Evolutionary conservation across 2,888 invertebrate genomes (phyloP).

Genomic region (Ashinkailepas kermadecensis): DNA sequence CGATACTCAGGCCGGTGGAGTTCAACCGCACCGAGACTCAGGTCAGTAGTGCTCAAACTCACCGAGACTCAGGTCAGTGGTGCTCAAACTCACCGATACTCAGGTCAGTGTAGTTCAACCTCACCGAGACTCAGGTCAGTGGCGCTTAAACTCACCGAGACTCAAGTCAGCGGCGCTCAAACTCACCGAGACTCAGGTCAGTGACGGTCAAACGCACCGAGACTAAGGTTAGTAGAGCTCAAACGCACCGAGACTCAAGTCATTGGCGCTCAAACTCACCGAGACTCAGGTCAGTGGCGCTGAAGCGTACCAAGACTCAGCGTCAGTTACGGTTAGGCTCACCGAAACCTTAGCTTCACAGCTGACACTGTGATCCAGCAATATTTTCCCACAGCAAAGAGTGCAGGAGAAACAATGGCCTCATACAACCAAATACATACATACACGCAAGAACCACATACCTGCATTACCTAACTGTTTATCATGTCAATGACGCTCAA

Average conservation of each 20-base stretch:
- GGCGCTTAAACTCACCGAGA: conserved; percentile 77
- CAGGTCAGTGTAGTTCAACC: no score
- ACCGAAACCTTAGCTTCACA: no score
- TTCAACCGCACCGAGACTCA: no score
- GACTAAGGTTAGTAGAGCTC: conserved; percentile 66
- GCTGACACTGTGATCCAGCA: no score
- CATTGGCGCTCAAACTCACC: conserved; percentile 66
- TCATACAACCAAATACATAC: no score
- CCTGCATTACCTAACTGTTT: no score
- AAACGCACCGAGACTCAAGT: conserved; percentile 87
- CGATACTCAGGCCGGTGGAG: no score
- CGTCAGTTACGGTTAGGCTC: conserved; percentile 42
- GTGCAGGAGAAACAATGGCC: no score
- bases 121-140: conserved; percentile 71
- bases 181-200: conserved; percentile 42
- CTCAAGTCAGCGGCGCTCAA: conserved; percentile 69
- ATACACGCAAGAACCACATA: no score
- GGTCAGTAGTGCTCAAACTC: conserved; percentile 64
- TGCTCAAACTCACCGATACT: no score
- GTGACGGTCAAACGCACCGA: conserved; percentile 74
- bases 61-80: conserved; percentile 74
- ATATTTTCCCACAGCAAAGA: no score
- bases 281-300: conserved; percentile 71
- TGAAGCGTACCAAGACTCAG: conserved; percentile 85
- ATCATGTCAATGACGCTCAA: no score